Conservation (phyloP, 2,888 invertebrate species). For the Drymonia ruficornis region DNA sequence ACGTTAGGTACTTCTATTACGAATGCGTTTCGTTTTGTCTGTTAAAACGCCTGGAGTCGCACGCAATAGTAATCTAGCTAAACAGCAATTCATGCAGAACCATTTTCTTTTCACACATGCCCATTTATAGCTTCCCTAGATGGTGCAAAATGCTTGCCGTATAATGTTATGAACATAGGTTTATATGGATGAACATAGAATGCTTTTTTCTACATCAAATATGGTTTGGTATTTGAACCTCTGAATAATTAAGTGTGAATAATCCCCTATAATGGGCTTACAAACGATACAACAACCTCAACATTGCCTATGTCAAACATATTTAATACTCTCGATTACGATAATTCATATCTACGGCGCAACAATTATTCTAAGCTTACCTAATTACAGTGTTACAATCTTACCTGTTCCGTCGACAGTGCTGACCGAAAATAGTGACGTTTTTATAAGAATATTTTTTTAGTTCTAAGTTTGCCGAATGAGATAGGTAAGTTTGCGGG, state of each 20-base stretch:
- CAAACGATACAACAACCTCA: too few relatives aligned
- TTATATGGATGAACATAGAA: too few relatives aligned
- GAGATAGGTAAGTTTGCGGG: neutral
- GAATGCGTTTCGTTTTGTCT: neutral
- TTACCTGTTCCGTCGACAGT: neutral
- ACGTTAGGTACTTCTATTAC: conserved; percentile 13
- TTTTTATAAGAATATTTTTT: neutral
- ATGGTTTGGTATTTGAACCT: too few relatives aligned
- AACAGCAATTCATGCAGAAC: conserved; percentile 7
- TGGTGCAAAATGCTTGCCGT: too few relatives aligned
- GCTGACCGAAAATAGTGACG: neutral
- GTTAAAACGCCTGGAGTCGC: neutral
- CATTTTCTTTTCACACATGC: neutral
- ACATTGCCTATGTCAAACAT: neutral
- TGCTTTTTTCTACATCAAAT: too few relatives aligned
- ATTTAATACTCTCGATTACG: neutral
- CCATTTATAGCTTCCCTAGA: neutral
- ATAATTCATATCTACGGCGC: conserved; percentile 16
- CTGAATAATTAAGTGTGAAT: too few relatives aligned
- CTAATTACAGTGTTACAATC: conserved; percentile 15
- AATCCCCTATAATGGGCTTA: too few relatives aligned
- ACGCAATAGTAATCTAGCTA: conserved; percentile 14
- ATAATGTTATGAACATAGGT: too few relatives aligned
- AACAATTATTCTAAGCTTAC: conserved; percentile 29
- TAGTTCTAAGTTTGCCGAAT: conserved; percentile 10